Base-by-base conservation (phyloP, 2,888 invertebrate species). In the Caenorhabditis sp. region DNA sequence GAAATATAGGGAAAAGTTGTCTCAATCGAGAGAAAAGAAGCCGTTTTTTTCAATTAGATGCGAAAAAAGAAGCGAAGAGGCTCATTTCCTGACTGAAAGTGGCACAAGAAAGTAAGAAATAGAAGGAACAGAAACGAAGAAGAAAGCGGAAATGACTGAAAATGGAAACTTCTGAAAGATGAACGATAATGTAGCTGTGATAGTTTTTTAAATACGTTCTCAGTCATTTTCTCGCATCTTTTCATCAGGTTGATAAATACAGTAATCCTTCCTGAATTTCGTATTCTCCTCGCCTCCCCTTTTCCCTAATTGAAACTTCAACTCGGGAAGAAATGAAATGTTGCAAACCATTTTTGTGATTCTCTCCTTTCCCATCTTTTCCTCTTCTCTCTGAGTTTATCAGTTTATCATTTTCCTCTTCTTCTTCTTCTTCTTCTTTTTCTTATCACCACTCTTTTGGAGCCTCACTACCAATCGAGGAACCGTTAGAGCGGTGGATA, bases 11-110 rank as follows among this genome's bases (percentile, higher is more conserved):
- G 26, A 11, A 61, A 26, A 61, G 40, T 44, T 18, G 61, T n/a
- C n/a, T n/a, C n/a, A n/a, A n/a, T 18, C 13, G 15, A 47, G 22
- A 55, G 24, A 68, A 68, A 24, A 40, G 56, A 51, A 55, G 28
- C 26, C 22, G 18, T 44, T 13, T 58, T 56, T 44, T 69, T 53
- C 51, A 24, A 37, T 53, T 65, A 37, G 1, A 40, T 24, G 28
- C 22, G 50, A 20, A 22, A 32, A 35, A 51, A 35, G 6, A 22
- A 18, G 20, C 11, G 26, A 53, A 40, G 44, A 51, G 20, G 1
- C 37, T 65, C n/a, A 65, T 56, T 55, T 55, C 56, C 53, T 35
- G 20, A 11, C 67, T 18, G 51, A 53, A 53, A 51, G 18, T 28
- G 65, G 37, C 32, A 22, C 13, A 18, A 40, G 24, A 13, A 40